Evolutionary conservation across 2,888 invertebrate genomes (phyloP), one percentile per base, ranked within the genome.

Genomic region (Linnaemya vulpina): DNA sequence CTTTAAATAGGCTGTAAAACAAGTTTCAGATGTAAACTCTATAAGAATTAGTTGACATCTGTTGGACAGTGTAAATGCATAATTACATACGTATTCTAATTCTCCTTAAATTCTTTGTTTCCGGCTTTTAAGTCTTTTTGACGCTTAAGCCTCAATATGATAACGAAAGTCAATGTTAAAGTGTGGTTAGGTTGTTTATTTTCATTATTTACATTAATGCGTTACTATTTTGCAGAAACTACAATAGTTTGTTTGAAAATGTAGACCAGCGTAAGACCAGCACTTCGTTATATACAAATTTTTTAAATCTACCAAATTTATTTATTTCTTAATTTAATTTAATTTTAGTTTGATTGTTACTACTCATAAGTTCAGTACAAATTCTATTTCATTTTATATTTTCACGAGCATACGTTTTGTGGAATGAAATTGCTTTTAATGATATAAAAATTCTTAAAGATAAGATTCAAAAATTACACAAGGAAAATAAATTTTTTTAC

Each of bases 381-480:
- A 55, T 65, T 30, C 15, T 43, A 43, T 51, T 74, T 30, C 46
- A 49, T 65, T 71, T 65, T 58, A 80, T n/a, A n/a, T n/a, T n/a
- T n/a, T 73, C 65, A 58, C 65, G 30, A 49, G 38, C 7, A 58
- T 30, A n/a, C 25, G 38, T 67, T 46, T 43, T 30, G 35, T 25
- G 55, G 11, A 58, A 38, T 7, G 20, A 78, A 49, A 49, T 13
- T 30, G 15, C 30, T 22, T 60, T 40, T 38, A 25, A 38, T 10
- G 15, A 43, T 75, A 76, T 30, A 60, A 60, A 77, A 79, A 79
- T 38, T 73, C 8, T 79, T 65, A 53, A 55, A 73, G 79, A 80
- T 80, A 80, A 80, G 79, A 73, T 73, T 65, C 49, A 35, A 38
- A 71, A 79, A 46, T 55, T 35, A 65, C 17, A 79, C 73, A 58